Evolutionary conservation across 2,113 vertebrate species (phyloP).

Genomic region (Apodemus speciosus): DNA sequence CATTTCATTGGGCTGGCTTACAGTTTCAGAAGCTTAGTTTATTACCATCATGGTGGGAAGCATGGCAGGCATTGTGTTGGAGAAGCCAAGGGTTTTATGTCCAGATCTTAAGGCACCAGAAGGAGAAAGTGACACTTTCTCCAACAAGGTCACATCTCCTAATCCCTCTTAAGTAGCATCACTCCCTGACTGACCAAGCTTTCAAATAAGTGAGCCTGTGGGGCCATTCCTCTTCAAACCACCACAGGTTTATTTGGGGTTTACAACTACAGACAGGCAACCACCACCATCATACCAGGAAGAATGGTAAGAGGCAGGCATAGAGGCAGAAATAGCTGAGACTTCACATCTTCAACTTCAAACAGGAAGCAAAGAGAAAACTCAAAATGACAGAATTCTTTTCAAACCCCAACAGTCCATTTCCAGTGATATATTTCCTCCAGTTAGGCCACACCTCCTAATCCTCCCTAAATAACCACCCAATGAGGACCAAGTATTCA

Average conservation of each 20-base stretch:
- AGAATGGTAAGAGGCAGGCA: background rate
- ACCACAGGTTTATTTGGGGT: background rate
- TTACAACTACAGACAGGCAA: background rate
- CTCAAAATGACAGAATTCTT: background rate
- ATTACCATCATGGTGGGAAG: background rate
- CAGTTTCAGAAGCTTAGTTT: background rate
- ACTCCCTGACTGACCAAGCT: background rate
- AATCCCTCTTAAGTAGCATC: background rate
- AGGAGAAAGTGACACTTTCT: background rate
- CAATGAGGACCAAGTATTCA: background rate
- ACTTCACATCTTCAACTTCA: background rate
- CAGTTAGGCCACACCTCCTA: background rate
- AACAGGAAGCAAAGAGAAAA: background rate
- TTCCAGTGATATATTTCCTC: background rate
- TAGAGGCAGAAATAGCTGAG: background rate
- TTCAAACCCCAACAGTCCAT: background rate
- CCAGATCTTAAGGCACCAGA: background rate
- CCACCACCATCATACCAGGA: background rate
- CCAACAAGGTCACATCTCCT: background rate
- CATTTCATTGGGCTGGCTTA: background rate
- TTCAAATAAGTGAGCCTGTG: background rate
- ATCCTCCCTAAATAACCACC: background rate
- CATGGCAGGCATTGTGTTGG: background rate
- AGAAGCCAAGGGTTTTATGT: background rate
- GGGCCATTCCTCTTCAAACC: background rate